phyloP scores from a whole-genome alignment of 2,888 invertebrate species.

The Eupithecia subfuscata region DNA sequence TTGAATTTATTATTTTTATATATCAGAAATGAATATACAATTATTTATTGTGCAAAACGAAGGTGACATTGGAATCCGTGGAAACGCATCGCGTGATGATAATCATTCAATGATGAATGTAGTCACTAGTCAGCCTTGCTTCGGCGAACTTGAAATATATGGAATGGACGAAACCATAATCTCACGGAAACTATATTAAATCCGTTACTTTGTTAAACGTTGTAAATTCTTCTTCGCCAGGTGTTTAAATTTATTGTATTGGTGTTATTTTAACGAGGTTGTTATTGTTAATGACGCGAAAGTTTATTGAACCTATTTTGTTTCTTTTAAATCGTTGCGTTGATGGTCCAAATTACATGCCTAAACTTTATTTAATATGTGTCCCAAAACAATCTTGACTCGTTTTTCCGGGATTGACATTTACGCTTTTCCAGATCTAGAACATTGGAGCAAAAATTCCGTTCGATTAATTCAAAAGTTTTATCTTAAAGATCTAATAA shows the following conservation, averaged over 20 bases:
- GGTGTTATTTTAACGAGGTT: conserved; percentile 10
- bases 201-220: conserved; percentile 15
- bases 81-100: conserved; percentile 25
- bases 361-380: background rate
- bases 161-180: conserved; percentile 8
- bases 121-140: conserved; percentile 14
- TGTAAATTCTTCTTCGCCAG: conserved; percentile 10
- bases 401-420: background rate
- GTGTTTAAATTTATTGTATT: conserved; percentile 12
- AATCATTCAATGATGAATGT: conserved; percentile 7
- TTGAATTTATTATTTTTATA: background rate
- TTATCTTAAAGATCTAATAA: too few species aligned
- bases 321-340: background rate
- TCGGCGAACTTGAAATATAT: conserved; percentile 18
- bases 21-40: background rate
- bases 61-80: conserved; percentile 24
- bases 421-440: too few species aligned
- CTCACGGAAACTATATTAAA: conserved; percentile 9
- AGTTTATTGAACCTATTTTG: conserved; percentile 5
- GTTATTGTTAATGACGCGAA: conserved; percentile 8
- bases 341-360: background rate
- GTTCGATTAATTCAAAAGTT: too few species aligned
- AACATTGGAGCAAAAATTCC: too few species aligned
- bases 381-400: background rate
- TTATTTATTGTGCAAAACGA: conserved; percentile 8